A percentile compares a stretch with the other conserved stretches of the same genome.
Evolutionary conservation across 1,140 invertebrate species (phyloP).

Genomic region (Papilio xuthus): DNA sequence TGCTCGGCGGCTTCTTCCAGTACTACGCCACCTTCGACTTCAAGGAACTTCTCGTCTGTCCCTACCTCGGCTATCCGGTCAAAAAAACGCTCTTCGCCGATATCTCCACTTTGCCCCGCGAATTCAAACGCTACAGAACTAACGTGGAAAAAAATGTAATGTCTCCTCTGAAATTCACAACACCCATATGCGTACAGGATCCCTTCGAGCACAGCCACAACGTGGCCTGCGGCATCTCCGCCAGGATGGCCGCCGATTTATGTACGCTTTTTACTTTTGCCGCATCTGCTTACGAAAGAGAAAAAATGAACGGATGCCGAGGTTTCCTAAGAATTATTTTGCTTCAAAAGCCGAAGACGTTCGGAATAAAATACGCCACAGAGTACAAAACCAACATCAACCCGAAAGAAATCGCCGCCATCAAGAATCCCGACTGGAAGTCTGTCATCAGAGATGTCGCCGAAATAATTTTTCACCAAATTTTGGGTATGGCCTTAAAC

Average conservation of each 20-base stretch:
- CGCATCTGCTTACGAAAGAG: conserved; percentile 54
- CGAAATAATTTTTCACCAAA: conserved; percentile 51
- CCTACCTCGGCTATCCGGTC: conserved; percentile 71
- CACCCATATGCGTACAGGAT: conserved; percentile 79
- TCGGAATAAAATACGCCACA: conserved; percentile 37
- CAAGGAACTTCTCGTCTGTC: conserved; percentile 73
- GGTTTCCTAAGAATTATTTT: conserved; percentile 55
- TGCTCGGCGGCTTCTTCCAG: conserved; percentile 79
- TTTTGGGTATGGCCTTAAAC: conserved; percentile 51
- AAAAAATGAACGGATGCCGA: conserved; percentile 43
- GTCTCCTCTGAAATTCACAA: conserved; percentile 58
- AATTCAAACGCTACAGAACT: conserved; percentile 58
- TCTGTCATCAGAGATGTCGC: conserved; percentile 47
- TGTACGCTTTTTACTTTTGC: conserved; percentile 55
- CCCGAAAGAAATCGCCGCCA: conserved; percentile 46
- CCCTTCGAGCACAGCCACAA: conserved; percentile 80
- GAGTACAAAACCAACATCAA: conserved; percentile 55
- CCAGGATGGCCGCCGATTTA: conserved; percentile 50
- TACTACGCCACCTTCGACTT: conserved; percentile 79
- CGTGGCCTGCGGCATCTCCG: conserved; percentile 65
- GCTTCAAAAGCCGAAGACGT: conserved; percentile 52
- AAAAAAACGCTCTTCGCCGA: conserved; percentile 58
- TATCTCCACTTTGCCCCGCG: conserved; percentile 45
- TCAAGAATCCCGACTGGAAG: conserved; percentile 56
- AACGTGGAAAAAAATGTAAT: conserved; percentile 47